Base-by-base conservation (phyloP, 1,140 invertebrate genomes). In the Panulirus ornatus region DNA sequence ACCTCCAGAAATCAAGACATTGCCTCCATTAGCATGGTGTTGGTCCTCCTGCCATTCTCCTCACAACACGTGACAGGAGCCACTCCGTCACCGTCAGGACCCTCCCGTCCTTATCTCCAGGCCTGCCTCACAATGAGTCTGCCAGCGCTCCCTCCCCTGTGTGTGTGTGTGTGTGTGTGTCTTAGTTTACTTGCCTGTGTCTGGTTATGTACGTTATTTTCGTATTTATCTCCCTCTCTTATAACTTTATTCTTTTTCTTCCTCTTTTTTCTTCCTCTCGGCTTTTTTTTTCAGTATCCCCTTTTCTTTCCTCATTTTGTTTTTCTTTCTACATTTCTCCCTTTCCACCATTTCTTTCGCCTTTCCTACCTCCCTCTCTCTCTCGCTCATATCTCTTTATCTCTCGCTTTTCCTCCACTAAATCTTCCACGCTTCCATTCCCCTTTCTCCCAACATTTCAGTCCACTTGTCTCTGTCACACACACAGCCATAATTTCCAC, bases 131-230 rank as follows among this genome's bases (percentile, higher is more conserved):
- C n/a, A 27, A 22, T 75, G 70, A n/a, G n/a, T n/a, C n/a, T n/a
- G n/a, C n/a, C n/a, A n/a, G n/a, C n/a, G n/a, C n/a, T n/a, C n/a
- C n/a, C n/a, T n/a, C n/a, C n/a, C n/a, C n/a, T n/a, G n/a, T 30
- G 70, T 73, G 38, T 73, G 70, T 73, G 70, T 73, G 70, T 73
- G 38, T 73, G 70, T 73, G 70, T 34, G 70, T 34, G 38, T 27
- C 6, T 34, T 6, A 30, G 70, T 34, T 9, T 71, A 27, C 36
- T 2, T 71, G 27, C 36, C 2, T 71, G 70, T 2, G 27, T 71
- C 22, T 30, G 36, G n/a, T 34, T 73, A 27, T 73, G 70, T 73
- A 22, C 19, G 30, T 73, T 73, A 11, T 38, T 34, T 73, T 30
- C 27, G 14, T 40, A 30, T 75, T 44, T 86, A 34, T 75, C n/a